Conservation (phyloP, 2,888 invertebrate species). For the Nephrotoma guestfalica region DNA sequence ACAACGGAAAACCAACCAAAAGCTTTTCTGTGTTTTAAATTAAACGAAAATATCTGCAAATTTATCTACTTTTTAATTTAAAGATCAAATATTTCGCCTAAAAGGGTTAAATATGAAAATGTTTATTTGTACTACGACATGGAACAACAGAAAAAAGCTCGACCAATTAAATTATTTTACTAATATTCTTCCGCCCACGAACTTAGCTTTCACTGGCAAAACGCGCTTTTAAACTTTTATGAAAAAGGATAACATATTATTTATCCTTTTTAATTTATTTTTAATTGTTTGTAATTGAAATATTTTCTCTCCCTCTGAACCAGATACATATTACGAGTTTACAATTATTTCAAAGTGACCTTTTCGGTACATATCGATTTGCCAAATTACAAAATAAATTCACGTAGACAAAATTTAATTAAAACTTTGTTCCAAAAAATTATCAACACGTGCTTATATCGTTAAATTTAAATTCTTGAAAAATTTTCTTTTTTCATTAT, state of each 20-base stretch:
- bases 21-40: no score
- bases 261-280: not conserved
- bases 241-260: not conserved
- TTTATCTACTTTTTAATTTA: no score
- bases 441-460: not conserved
- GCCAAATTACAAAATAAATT: not conserved
- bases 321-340: not conserved
- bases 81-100: no score
- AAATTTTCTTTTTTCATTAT: not conserved
- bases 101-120: no score
- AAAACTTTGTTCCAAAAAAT: not conserved
- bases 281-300: not conserved
- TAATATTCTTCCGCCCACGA: not conserved
- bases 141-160: no score
- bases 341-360: not conserved
- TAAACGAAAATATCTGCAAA: no score
- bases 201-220: not conserved
- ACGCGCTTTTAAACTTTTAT: not conserved
- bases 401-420: not conserved
- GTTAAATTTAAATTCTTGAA: not conserved
- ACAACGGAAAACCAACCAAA: no score
- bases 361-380: not conserved
- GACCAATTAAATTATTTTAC: no score
- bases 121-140: no score
- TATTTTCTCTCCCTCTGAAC: not conserved